Percentiles rank a stretch among this genome's conserved stretches.
Evolutionary conservation across 2,888 invertebrate species (phyloP).

Genomic region (Napeogenes inachia): DNA sequence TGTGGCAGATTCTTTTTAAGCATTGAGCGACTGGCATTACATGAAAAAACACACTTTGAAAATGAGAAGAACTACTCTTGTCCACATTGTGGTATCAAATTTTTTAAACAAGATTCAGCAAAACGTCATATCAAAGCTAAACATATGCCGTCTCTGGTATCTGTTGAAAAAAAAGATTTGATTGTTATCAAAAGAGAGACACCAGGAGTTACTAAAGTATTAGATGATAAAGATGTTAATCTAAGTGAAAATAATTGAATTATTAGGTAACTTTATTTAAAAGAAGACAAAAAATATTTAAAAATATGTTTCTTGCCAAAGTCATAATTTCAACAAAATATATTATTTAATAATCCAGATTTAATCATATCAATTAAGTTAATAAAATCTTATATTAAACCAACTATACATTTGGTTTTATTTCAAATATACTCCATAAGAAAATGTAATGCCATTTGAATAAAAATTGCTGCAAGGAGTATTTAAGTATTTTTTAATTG

Average conservation of each 20-base stretch:
- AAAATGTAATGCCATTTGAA: too few species aligned
- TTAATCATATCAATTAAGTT: too few species aligned
- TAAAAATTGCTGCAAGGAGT: too few species aligned
- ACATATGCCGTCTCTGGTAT: constrained; percentile 24
- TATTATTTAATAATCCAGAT: too few species aligned
- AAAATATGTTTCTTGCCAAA: too few species aligned
- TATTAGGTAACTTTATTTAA: neutral
- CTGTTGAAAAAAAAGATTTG: constrained; percentile 8
- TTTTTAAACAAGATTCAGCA: constrained; percentile 40
- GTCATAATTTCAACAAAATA: neutral
- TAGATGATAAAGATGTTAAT: neutral
- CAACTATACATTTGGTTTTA: too few species aligned
- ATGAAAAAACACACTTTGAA: constrained; percentile 49
- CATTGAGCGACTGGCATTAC: constrained; percentile 43
- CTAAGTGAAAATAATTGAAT: neutral
- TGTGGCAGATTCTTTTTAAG: constrained; percentile 56
- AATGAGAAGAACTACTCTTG: constrained; percentile 49
- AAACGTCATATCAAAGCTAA: constrained; percentile 37
- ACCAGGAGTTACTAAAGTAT: constrained; percentile 2
- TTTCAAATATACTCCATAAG: too few species aligned
- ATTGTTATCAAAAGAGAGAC: constrained; percentile 20
- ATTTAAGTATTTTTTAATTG: too few species aligned
- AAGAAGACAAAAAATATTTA: neutral
- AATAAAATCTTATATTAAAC: too few species aligned
- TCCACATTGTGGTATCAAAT: constrained; percentile 48